Base-by-base conservation (phyloP, 1,140 invertebrate genomes). In the Penaeus vannamei region DNA sequence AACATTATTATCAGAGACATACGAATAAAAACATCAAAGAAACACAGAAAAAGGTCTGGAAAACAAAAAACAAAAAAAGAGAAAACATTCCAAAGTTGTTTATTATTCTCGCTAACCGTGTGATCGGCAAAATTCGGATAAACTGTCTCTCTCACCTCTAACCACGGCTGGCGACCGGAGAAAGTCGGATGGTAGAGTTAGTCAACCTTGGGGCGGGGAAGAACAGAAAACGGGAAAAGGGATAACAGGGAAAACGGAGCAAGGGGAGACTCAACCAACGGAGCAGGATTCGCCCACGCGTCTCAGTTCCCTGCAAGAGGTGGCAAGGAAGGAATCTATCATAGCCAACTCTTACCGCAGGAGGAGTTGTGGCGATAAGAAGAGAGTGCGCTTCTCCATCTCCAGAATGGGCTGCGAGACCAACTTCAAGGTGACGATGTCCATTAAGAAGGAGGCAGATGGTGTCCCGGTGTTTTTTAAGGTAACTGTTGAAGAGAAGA, bases 381-480 rank as follows among this genome's bases (percentile, higher is more conserved):
- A 62, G 60, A 2, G 46, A 53, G 46, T 53, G 46, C 46, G 46
- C 10, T 53, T 53, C 14, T 53, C 46, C 46, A 53, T 53, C 46
- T 53, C 46, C 46, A 53, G 46, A 53, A 53, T 53, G 46, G 46
- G 46, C 46, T 53, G 46, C 46, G 87, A 84, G 66, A 85, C 87
- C 60, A 89, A 64, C 42, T 89, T 89, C 83, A 89, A 89, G 81
- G 69, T 89, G 64, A 89, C 87, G 60, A 89, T 89, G 87, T 89
- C 87, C 29, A 89, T 89, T 72, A 89, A 89, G 87, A 89, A 89
- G 72, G 87, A 89, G 23, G 77, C 87, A 12, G 82, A 89, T 77
- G 87, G 87, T 32, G 69, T 89, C 10, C 87, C 87, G 23, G 82
- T 89, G 10, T 89, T 89, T 76, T 89, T 85, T 83, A 89, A 89